Base-by-base conservation (phyloP, 1,140 invertebrate species). In the Mizuhopecten yessoensis region DNA sequence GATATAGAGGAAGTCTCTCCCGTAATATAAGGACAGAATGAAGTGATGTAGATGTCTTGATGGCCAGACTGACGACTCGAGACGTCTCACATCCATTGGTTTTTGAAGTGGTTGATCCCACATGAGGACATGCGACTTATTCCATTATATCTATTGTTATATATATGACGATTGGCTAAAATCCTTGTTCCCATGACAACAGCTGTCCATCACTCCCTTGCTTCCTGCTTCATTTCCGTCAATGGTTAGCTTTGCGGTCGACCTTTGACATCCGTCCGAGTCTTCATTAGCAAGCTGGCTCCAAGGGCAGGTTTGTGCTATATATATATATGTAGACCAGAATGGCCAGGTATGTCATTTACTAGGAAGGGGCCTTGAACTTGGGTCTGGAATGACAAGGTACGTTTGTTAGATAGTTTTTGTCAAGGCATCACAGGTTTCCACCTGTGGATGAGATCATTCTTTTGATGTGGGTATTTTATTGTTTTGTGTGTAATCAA, bases 401-500 rank as follows among this genome's bases (percentile, higher is more conserved):
- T n/a, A 75, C 20, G 29, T 29, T 75, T n/a, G 57, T n/a, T 29
- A n/a, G n/a, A 3, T 3, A 75, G 23, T 75, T 75, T 39, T 39
- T 39, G 13, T 39, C 5, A 39, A 75, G 29, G 17, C 57, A 75
- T 5, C 57, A 75, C 57, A 75, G 3, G 57, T 75, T 29, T 29
- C 0, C 11, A 75, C 57, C 57, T 75, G 57, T 29, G 57, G 57
- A 75, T 75, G 57, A 75, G 57, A 75, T 75, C 57, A 75, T 75
- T 75, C 57, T n/a, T 75, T 75, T 75, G 57, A 75, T 75, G 57
- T 75, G 57, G n/a, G 9, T 3, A 7, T 29, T 75, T 75, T 75
- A 75, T 75, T 75, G 57, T 75, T 75, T 75, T 75, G 1, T 75
- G 23, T 75, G 57, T 75, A 75, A 75, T 75, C 57, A 75, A 75